These are phyloP conservation scores for Lonchura striata DNA, from an alignment of 2,113 vertebrate species.

Conservation along the genomic window DNA sequence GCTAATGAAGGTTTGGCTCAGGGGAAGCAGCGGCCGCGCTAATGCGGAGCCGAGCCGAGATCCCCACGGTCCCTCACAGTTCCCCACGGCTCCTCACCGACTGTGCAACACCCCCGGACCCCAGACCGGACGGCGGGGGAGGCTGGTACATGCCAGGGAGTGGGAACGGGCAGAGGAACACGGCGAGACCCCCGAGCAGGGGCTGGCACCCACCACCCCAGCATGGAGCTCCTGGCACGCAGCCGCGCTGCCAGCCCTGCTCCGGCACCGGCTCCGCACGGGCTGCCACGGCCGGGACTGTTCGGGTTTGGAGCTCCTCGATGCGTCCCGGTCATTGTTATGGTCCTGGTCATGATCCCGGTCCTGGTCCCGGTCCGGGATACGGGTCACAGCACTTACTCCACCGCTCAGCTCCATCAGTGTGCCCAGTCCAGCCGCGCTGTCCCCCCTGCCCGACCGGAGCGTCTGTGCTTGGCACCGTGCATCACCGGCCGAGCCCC, in stretches of 20 bases:
- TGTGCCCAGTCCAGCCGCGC: background rate
- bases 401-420: background rate
- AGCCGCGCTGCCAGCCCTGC: background rate
- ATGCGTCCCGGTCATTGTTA: background rate
- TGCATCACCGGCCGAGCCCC: background rate
- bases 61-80: background rate
- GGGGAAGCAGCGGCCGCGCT: background rate
- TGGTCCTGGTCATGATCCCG: background rate
- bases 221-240: background rate
- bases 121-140: background rate
- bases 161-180: background rate
- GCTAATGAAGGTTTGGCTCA: background rate
- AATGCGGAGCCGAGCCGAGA: background rate
- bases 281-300: background rate
- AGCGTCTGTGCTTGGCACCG: background rate
- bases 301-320: background rate
- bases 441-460: fast-evolving
- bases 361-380: background rate
- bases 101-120: background rate
- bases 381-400: background rate
- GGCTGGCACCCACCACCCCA: background rate
- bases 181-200: background rate
- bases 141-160: background rate
- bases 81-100: background rate
- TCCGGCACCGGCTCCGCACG: background rate